Evolutionary conservation across 2,888 invertebrate genomes (phyloP).

Genomic region (Spicauda simplicius): DNA sequence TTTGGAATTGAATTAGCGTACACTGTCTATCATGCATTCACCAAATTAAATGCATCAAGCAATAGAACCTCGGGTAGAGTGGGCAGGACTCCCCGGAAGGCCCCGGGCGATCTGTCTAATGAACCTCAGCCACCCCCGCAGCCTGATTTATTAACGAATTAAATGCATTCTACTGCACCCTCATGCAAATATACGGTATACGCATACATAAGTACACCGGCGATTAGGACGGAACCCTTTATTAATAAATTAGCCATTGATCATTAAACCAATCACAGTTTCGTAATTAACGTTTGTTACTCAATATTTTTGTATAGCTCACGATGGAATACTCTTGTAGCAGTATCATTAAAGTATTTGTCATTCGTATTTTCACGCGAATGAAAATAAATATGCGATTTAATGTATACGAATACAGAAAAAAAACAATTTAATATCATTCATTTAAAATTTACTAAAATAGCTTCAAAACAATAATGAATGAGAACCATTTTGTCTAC

Average conservation of each 20-base stretch:
- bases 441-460: too few species aligned
- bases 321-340: too few species aligned
- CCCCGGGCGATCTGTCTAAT: slow-evolving; percentile 81
- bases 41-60: slow-evolving; percentile 74
- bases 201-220: slow-evolving; percentile 34
- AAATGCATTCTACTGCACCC: slow-evolving; percentile 83
- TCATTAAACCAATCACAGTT: slow-evolving; percentile 30
- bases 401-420: too few species aligned
- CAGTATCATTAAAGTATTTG: too few species aligned
- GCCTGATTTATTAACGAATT: slow-evolving; percentile 85
- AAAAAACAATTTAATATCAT: too few species aligned
- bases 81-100: slow-evolving; percentile 76
- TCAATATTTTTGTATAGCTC: too few species aligned
- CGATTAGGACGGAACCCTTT: slow-evolving; percentile 33
- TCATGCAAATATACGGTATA: slow-evolving; percentile 62
- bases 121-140: slow-evolving; percentile 77
- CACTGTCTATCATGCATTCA: slow-evolving; percentile 63
- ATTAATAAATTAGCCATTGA: slow-evolving; percentile 37
- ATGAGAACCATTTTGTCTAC: too few species aligned
- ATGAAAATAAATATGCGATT: too few species aligned
- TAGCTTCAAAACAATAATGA: too few species aligned
- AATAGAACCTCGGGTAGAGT: slow-evolving; percentile 67
- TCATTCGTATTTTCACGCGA: too few species aligned
- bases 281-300: slow-evolving; percentile 26
- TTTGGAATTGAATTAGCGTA: slow-evolving; percentile 32